A percentile compares a stretch with the other conserved stretches of the same genome.
These are phyloP conservation scores for Dicranocentrus wangi DNA, from an alignment of 2,888 invertebrate species.

Conservation along the genomic window DNA sequence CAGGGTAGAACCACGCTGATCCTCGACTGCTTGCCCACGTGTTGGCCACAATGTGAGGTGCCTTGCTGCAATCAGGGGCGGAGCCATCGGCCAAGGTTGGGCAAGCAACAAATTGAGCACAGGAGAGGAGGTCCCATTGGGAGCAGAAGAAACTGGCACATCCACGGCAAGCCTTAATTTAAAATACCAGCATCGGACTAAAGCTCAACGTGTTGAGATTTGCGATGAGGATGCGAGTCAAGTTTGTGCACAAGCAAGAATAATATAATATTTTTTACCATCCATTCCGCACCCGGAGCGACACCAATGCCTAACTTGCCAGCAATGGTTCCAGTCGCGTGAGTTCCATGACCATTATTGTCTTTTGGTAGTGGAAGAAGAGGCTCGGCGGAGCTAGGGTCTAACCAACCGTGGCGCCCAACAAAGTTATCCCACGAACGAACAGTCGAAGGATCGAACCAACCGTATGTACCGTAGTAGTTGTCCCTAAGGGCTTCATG, in stretches of 20 bases:
- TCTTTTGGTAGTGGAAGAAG: neutral
- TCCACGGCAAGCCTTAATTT: conserved; percentile 41
- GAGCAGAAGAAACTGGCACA: conserved; percentile 4
- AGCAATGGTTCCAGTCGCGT: conserved; percentile 44
- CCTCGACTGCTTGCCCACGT: conserved; percentile 44
- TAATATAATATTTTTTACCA: neutral
- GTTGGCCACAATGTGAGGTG: conserved; percentile 41
- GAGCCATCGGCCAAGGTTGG: conserved; percentile 40
- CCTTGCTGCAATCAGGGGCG: conserved; percentile 38
- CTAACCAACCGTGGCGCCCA: conserved; percentile 49
- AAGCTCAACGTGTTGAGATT: too few species aligned
- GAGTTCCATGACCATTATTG: conserved; percentile 37
- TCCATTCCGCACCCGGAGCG: conserved; percentile 46
- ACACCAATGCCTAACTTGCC: conserved; percentile 35
- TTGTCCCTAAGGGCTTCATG: conserved; percentile 31
- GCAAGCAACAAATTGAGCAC: conserved; percentile 46
- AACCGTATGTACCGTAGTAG: conserved; percentile 39
- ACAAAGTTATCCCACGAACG: conserved; percentile 38
- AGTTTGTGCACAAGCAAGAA: too few species aligned
- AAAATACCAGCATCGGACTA: too few species aligned
- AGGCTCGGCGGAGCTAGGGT: conserved; percentile 21
- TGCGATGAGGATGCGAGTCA: too few species aligned
- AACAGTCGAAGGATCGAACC: conserved; percentile 33
- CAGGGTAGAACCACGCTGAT: conserved; percentile 15
- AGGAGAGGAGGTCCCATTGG: conserved; percentile 31